phyloP scores from a whole-genome alignment of 2,888 invertebrate genomes.

The Trissolcus japonicus region DNA sequence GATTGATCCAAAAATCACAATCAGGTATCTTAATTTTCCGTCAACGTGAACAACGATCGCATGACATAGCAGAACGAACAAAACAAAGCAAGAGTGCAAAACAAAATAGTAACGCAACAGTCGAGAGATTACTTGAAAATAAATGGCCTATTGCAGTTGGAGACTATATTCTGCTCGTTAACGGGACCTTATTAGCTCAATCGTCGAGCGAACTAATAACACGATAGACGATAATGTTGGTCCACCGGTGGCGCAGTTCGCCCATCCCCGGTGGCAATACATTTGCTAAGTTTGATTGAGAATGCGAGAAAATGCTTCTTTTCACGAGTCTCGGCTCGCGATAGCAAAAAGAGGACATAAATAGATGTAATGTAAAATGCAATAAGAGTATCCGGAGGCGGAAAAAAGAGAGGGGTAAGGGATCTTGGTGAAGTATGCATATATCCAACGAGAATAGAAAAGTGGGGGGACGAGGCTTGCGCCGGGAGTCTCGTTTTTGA shows the following conservation, averaged over 20 bases:
- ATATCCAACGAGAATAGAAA: slow-evolving; percentile 63
- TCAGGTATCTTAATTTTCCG: too few species aligned
- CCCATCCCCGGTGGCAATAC: slow-evolving; percentile 51
- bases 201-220: slow-evolving; percentile 70
- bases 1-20: too few species aligned
- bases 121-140: slow-evolving; percentile 50
- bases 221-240: slow-evolving; percentile 65
- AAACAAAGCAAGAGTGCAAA: slow-evolving; percentile 30
- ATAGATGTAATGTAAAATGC: slow-evolving; percentile 72
- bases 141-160: slow-evolving; percentile 55
- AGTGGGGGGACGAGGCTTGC: slow-evolving; percentile 49
- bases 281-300: slow-evolving; percentile 58
- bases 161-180: slow-evolving; percentile 57
- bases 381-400: slow-evolving; percentile 68
- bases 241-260: slow-evolving; percentile 48
- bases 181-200: slow-evolving; percentile 66
- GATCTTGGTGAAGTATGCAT: slow-evolving; percentile 62
- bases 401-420: slow-evolving; percentile 36
- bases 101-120: slow-evolving; percentile 52
- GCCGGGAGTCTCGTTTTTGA: slow-evolving; percentile 71
- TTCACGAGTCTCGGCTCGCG: slow-evolving; percentile 46
- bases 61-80: too few species aligned
- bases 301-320: slow-evolving; percentile 58
- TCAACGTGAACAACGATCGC: too few species aligned
- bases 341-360: slow-evolving; percentile 60